Evolutionary conservation across 2,888 invertebrate species (phyloP).

Genomic region (Hedya salicella): DNA sequence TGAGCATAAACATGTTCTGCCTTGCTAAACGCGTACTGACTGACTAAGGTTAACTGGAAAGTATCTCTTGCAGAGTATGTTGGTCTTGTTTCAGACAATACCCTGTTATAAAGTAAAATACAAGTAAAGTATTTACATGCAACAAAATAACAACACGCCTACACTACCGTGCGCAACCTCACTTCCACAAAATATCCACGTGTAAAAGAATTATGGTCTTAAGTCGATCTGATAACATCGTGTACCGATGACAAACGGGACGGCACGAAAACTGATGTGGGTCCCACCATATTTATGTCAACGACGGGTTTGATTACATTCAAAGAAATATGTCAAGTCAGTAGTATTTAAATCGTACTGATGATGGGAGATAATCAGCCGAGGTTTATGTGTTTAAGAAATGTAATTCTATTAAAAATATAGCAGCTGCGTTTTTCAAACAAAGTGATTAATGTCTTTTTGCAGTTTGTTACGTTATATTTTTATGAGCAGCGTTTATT

Average conservation of each 20-base stretch:
- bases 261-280: conserved; percentile 61
- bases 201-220: conserved; percentile 53
- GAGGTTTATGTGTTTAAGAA: conserved; percentile 23
- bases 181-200: conserved; percentile 31
- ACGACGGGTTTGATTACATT: conserved; percentile 69
- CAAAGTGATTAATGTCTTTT: conserved; percentile 5
- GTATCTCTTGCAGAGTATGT: too few species aligned
- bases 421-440: conserved; percentile 46
- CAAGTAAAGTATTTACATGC: neutral
- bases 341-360: conserved; percentile 63
- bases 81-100: too few species aligned
- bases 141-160: conserved; percentile 41
- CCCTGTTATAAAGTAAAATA: too few species aligned
- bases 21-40: too few species aligned
- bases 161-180: conserved; percentile 45
- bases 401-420: conserved; percentile 46
- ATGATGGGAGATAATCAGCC: conserved; percentile 62
- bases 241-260: conserved; percentile 64
- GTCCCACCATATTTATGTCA: conserved; percentile 71
- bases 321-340: conserved; percentile 57
- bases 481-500: neutral
- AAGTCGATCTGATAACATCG: conserved; percentile 54
- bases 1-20: too few species aligned
- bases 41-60: too few species aligned
- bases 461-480: neutral